Evolutionary conservation across 2,888 invertebrate genomes (phyloP).

Genomic region (Hirtodrosophila duncani): DNA sequence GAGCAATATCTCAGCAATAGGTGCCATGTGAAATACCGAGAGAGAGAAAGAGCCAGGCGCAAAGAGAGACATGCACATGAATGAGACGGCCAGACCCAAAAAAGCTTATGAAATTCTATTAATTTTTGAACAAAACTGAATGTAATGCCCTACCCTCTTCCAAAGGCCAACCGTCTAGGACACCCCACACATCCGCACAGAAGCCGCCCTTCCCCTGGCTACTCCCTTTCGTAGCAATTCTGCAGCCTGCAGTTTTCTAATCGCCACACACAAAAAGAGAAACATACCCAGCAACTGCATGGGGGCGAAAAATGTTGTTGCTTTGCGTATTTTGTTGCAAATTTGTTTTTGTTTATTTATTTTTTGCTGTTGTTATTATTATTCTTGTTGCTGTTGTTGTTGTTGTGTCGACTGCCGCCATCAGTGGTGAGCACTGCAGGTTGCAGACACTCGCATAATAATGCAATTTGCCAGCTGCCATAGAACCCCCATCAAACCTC

Average conservation of each 20-base stretch:
- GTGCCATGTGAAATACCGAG: constrained; percentile 12
- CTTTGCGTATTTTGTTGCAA: constrained; percentile 50
- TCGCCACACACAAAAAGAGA: constrained; percentile 35
- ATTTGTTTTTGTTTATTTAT: constrained; percentile 55
- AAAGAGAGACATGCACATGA: constrained; percentile 28
- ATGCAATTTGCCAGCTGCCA: constrained; percentile 75
- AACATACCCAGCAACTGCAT: constrained; percentile 16
- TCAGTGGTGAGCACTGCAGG: too few species aligned
- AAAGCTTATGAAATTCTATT: constrained; percentile 74
- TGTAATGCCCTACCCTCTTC: constrained; percentile 45
- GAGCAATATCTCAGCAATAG: constrained; percentile 5
- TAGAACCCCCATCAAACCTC: constrained; percentile 25
- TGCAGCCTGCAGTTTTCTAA: constrained; percentile 51
- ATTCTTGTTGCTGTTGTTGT: constrained; percentile 43
- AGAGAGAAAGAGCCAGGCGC: background rate
- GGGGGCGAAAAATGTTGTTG: constrained; percentile 23
- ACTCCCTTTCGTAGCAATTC: constrained; percentile 18
- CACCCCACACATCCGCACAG: background rate
- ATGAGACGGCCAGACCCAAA: constrained; percentile 37
- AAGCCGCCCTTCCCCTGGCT: background rate
- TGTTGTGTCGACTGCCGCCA: too few species aligned
- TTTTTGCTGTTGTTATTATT: constrained; percentile 31
- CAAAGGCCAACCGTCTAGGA: constrained; percentile 8
- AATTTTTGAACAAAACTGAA: constrained; percentile 75
- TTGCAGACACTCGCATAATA: constrained; percentile 77